phyloP scores from a whole-genome alignment of 1,140 invertebrate genomes.

The Bombus pyrosoma region DNA sequence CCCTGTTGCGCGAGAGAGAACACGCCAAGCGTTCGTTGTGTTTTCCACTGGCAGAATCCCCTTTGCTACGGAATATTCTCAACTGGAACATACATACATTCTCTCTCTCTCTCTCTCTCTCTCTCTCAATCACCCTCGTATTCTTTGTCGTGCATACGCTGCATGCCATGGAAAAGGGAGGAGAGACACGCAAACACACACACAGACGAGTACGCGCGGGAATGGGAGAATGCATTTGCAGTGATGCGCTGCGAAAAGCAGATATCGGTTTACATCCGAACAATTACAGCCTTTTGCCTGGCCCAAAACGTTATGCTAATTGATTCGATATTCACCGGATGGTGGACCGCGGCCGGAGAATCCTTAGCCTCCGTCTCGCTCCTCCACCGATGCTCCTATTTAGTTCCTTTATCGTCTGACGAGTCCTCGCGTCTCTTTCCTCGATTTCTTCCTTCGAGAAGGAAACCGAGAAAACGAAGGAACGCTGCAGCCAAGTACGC shows the following conservation, averaged over 20 bases:
- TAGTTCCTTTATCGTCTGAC: background rate
- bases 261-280: conserved; percentile 76
- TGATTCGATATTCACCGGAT: conserved; percentile 49
- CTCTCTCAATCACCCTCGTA: too few species aligned
- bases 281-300: conserved; percentile 75
- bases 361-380: background rate
- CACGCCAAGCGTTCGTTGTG: conserved; percentile 37
- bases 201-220: conserved; percentile 15
- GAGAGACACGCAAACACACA: background rate
- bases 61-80: conserved; percentile 55
- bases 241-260: conserved; percentile 70
- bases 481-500: background rate
- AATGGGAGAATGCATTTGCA: conserved; percentile 43
- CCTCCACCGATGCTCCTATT: background rate
- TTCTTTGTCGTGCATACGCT: background rate
- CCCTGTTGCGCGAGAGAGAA: conserved; percentile 49
- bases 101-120: background rate
- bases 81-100: conserved; percentile 45
- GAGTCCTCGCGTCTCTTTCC: too few species aligned
- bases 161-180: background rate
- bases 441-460: too few species aligned
- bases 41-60: conserved; percentile 57
- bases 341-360: background rate
- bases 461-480: too few species aligned
- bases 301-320: conserved; percentile 74